These are phyloP conservation scores for Rhabdornis inornatus DNA, from an alignment of 2,113 vertebrate genomes.

Conservation along the genomic window DNA sequence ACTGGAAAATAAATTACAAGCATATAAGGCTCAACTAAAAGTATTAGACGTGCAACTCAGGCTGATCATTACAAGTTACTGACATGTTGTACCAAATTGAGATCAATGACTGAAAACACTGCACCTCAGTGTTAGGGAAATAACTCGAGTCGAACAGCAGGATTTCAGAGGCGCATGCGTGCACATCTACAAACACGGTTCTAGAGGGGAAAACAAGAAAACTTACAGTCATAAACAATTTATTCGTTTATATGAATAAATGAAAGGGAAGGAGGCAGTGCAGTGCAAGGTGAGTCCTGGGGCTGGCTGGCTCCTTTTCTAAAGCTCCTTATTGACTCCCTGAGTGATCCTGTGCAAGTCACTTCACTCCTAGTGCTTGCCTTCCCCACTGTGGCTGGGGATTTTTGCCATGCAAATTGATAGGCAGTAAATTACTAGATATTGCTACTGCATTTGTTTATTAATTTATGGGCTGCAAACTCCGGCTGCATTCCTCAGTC, in stretches of 20 bases:
- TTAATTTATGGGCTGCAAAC: neutral
- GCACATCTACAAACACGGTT: neutral
- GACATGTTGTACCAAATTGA: neutral
- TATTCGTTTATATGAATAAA: neutral
- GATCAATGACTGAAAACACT: neutral
- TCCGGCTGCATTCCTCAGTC: neutral
- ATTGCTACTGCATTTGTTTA: neutral
- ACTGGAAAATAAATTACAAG: conserved; percentile 39
- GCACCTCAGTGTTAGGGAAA: neutral
- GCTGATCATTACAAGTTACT: neutral
- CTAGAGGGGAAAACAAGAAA: neutral
- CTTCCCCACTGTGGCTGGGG: neutral
- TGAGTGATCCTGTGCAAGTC: neutral
- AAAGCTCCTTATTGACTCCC: neutral
- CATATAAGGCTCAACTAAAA: conserved; percentile 1
- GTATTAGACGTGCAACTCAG: neutral
- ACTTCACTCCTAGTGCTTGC: neutral
- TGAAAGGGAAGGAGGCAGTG: neutral
- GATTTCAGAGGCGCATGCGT: neutral
- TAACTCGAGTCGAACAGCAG: neutral
- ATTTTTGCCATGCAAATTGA: neutral
- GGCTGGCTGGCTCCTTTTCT: neutral
- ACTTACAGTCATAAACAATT: neutral
- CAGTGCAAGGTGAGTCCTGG: neutral
- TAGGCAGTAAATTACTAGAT: neutral